These are phyloP conservation scores for Drosophila equinoxialis DNA, from an alignment of 1,140 invertebrate genomes.

Conservation along the genomic window DNA sequence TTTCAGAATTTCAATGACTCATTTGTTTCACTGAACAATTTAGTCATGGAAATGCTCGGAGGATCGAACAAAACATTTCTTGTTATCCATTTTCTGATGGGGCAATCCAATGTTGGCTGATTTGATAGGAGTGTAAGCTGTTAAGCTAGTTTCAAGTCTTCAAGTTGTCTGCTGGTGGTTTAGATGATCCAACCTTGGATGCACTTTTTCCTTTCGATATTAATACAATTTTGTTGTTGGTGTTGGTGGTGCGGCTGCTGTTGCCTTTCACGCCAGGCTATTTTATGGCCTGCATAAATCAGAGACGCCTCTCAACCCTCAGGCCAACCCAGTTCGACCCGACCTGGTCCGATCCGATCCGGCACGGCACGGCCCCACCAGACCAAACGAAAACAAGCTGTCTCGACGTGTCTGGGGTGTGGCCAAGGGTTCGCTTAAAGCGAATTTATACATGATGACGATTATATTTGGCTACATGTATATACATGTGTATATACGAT, in stretches of 20 bases:
- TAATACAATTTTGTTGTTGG: background rate
- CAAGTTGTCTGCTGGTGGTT: background rate
- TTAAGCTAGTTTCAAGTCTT: conserved; percentile 37
- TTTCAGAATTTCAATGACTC: background rate
- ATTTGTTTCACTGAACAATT: background rate
- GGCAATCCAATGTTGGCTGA: conserved; percentile 5
- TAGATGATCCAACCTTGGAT: background rate
- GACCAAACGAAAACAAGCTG: conserved; percentile 16
- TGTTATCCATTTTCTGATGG: no score
- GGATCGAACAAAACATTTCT: no score
- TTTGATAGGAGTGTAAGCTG: conserved; percentile 38
- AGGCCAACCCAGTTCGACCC: background rate
- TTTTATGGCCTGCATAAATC: conserved; percentile 62
- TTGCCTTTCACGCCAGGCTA: conserved; percentile 43
- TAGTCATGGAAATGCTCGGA: no score
- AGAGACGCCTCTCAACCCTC: conserved; percentile 33
- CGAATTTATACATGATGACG: conserved; percentile 67
- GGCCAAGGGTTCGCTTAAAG: conserved; percentile 28
- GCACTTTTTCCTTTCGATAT: conserved; percentile 1
- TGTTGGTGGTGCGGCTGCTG: conserved; percentile 21
- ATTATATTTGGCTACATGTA: conserved; percentile 37
- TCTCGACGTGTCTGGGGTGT: conserved; percentile 17
- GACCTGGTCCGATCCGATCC: background rate
- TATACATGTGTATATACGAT: conserved; percentile 14
- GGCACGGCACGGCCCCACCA: background rate